phyloP scores from a whole-genome alignment of 1,140 invertebrate genomes.

The Cyrtorhinus lividipennis region DNA sequence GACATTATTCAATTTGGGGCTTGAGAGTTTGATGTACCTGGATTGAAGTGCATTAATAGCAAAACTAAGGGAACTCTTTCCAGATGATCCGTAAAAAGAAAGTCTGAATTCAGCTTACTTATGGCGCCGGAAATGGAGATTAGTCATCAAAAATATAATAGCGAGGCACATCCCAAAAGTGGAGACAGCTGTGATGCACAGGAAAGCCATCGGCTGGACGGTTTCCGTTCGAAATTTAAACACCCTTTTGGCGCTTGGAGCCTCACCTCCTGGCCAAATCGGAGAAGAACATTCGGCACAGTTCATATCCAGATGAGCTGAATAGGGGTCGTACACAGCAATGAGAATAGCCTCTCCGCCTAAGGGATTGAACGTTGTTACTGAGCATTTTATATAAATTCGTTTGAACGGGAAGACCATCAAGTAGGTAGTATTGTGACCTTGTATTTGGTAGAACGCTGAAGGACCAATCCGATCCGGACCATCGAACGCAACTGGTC shows the following conservation, averaged over 20 bases:
- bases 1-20: slow-evolving; percentile 90
- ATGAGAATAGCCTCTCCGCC: slow-evolving; percentile 50
- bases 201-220: slow-evolving; percentile 58
- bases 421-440: too few relatives aligned
- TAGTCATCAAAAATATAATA: slow-evolving; percentile 65
- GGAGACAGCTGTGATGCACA: slow-evolving; percentile 50
- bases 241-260: slow-evolving; percentile 59
- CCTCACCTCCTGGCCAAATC: slow-evolving; percentile 57
- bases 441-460: slow-evolving; percentile 71
- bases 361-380: too few relatives aligned
- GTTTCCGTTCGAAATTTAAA: slow-evolving; percentile 53
- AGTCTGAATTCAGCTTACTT: slow-evolving; percentile 65
- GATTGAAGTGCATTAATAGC: too few relatives aligned
- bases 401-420: too few relatives aligned
- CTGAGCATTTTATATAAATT: too few relatives aligned
- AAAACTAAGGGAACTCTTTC: too few relatives aligned
- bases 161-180: slow-evolving; percentile 61
- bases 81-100: too few relatives aligned
- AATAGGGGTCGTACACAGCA: slow-evolving; percentile 57
- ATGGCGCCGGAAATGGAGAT: slow-evolving; percentile 69
- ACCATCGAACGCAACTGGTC: slow-evolving; percentile 70
- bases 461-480: slow-evolving; percentile 71
- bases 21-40: slow-evolving; percentile 82
- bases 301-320: slow-evolving; percentile 45
- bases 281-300: slow-evolving; percentile 53